phyloP scores from a whole-genome alignment of 2,888 invertebrate genomes.

The Calameuta filiformis region DNA sequence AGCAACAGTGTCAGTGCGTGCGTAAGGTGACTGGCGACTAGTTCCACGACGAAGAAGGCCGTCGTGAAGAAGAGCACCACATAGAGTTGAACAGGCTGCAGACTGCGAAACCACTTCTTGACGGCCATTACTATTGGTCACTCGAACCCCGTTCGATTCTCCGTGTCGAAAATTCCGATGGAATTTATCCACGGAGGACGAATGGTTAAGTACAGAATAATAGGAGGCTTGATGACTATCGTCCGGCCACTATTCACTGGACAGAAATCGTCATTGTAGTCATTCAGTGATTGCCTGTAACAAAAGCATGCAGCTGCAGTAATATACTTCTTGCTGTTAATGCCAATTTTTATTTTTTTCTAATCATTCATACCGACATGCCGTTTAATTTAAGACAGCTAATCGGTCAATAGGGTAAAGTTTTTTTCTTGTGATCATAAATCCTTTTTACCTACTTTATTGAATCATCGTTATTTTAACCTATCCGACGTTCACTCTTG shows the following conservation, averaged over 20 bases:
- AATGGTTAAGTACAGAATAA: background rate
- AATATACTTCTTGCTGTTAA: background rate
- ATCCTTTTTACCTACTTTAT: background rate
- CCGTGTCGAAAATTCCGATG: background rate
- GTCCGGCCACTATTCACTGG: background rate
- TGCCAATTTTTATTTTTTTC: background rate
- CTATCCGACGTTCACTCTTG: background rate
- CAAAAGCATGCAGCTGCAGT: background rate
- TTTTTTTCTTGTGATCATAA: background rate
- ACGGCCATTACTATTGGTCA: constrained; percentile 72
- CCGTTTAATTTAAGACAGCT: no score
- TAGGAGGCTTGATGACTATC: background rate
- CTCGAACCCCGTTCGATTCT: background rate
- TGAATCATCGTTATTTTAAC: background rate
- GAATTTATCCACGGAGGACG: background rate
- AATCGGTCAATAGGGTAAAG: background rate
- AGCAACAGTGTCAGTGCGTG: constrained; percentile 92
- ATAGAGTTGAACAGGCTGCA: constrained; percentile 81
- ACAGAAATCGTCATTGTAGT: background rate
- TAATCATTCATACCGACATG: background rate
- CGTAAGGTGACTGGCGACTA: constrained; percentile 88
- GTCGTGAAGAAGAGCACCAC: constrained; percentile 79
- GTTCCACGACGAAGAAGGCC: constrained; percentile 83
- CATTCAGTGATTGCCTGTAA: background rate
- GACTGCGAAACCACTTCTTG: constrained; percentile 80